Base-by-base conservation (phyloP, 2,797 vertebrate species). In the Nasua narica region DNA sequence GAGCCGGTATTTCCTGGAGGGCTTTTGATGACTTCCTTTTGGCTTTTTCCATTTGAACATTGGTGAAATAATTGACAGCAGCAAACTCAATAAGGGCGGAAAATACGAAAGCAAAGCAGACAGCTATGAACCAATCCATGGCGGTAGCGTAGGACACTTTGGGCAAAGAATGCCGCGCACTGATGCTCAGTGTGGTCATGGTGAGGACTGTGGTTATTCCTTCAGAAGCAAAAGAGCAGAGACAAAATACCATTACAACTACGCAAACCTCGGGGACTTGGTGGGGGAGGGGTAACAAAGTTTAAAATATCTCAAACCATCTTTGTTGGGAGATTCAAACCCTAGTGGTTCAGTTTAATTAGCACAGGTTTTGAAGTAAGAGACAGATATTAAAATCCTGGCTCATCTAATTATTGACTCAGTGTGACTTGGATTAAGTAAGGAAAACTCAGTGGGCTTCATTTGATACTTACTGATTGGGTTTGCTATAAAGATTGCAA, bases 41-140 rank as follows among this genome's bases (percentile, higher is more conserved):
- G 97, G 99, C 99, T 97, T 99, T 99, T 98, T 99, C 99, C 76
- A 98, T 98, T 98, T 99, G 99, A 37, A 99, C 98, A 32, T 99
- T 99, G 97, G 99, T 99, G 98, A 99, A 99, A 98, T 99, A 99
- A 98, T 99, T 99, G 94, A 99, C 99, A 74, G 99, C 99, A 48
- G 99, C 99, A 90, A 99, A 99, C 98, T 99, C 99, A 62, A 99
- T 99, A 65, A 99, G 99, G 96, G 99, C 99, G 14, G 99, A 99
- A 98, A 99, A 99, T 97, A 99, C 99, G 74, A 99, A 99, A 97
- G 99, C 99, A 94, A 99, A 99, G 98, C 99, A 99, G 96, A 99
- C 99, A 0, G 99, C 99, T 89, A 99, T 99, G 98, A 99, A 99
- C 99, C 99, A 99, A 98, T 99, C 99, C 99, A 99, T 99, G 76